Base-by-base conservation (phyloP, 92 coral and sea anemone genomes). In the Parazoanthus swiftii region DNA sequence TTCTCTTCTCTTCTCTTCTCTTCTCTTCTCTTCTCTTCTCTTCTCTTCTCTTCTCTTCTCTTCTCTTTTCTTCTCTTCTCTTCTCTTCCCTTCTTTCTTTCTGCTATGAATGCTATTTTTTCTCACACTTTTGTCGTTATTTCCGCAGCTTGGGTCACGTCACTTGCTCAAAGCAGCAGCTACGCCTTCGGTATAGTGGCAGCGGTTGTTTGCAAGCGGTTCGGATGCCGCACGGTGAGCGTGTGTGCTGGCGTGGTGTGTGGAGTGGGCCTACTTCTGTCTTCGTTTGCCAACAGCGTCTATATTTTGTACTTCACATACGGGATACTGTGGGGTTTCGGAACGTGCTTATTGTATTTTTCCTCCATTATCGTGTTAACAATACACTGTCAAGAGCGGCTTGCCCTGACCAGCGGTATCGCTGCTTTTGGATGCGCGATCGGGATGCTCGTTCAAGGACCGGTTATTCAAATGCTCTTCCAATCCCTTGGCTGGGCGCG, bases 401-500 rank as follows among this genome's bases (percentile, higher is more conserved):
- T 89, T 42, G 86, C 95, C 2, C 86, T 89, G 43, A 92, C 95
- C 26, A 91, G 81, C 70, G 95, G 95, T 10, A 82, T 89, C 58
- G 89, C 90, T 3, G 88, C 93, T 7, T 89, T 86, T 11, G 95
- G 95, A 0, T 78, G 90, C 70, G 93, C 92, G 4, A 81, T 83
- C 37, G 95, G 95, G 2, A 59, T 88, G 48, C 91, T 93, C 5
- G 95, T 91, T 58, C 89, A 91, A 88, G 93, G 90, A 16, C 95
- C 93, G 3, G 89, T 87, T 35, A 54, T 93, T 73, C 91, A 93
- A 26, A 35, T 56, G 63, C 79, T 93, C 0, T 25, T 93, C 46
- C 88, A 93, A 72, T 11, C 68, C 16, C 37, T 89, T 9, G 93
- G 93, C 6, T 93, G 91, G 92, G 85, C 88, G 23, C 59, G 81